Evolutionary conservation across 2,797 vertebrate species (phyloP), one percentile per base, ranked within the genome.

Genomic region (Myiothlypis coronata): DNA sequence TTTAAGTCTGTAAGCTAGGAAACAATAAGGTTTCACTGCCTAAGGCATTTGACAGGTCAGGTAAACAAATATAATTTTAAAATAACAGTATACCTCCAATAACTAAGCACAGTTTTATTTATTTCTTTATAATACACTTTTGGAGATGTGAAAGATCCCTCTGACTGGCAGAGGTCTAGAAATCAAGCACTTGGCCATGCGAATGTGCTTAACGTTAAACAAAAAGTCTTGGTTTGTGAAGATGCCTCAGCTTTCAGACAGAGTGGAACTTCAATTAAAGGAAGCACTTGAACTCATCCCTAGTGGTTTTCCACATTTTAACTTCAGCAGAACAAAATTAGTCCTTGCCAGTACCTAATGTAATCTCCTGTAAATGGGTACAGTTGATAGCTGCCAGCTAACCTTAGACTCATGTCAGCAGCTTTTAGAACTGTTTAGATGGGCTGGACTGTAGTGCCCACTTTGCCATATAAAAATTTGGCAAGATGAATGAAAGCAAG

Each of bases 371-470:
- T 23, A n/a, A 55, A 18, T 6, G 24, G 20, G 76, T 22, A 61
- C 11, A 72, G 18, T 20, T 37, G 30, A 14, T 3, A 79, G 50
- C 16, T 50, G 83, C 20, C 24, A 78, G n/a, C 44, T 47, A 30
- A 74, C 49, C 10, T 39, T 8, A 46, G 49, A 81, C 34, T 26
- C 26, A 32, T 1, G 1, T 12, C 69, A 59, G 56, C 13, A 77
- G 53, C 16, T 72, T 61, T 26, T 18, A 2, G 12, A 83, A 69
- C 35, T 50, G 50, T 69, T 76, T 10, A 32, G 12, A 39, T 16
- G 14, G n/a, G n/a, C 24, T 57, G 44, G 19, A 59, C 14, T 44
- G 32, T 1, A 85, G 39, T 0, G 0, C 3, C 6, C 37, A 70
- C 39, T 63, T 72, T 43, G 5, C 19, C 32, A 43, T 1, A 23